Percentiles rank a stretch among this genome's conserved stretches.
Conservation (phyloP, 2,797 vertebrate genomes). For the Sylvia borin region DNA sequence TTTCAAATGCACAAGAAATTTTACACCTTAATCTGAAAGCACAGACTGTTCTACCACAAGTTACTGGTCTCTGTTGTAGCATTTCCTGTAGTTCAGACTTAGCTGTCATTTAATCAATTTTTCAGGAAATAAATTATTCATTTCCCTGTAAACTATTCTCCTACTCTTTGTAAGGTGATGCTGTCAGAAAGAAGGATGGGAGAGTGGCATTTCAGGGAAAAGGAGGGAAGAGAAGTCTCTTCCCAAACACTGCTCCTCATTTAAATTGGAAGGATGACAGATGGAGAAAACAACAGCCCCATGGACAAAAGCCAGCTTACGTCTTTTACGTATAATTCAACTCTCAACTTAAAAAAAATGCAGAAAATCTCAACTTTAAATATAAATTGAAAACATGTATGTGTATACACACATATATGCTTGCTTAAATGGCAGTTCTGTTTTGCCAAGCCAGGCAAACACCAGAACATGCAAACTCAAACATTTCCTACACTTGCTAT, state of each 20-base stretch:
- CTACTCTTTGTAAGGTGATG: not conserved
- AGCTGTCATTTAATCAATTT: not conserved
- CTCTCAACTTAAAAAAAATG: not conserved
- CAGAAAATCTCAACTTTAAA: not conserved
- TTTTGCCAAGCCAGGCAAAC: not conserved
- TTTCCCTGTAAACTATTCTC: not conserved
- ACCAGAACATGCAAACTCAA: not conserved
- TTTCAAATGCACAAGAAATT: not conserved
- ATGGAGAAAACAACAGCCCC: not conserved
- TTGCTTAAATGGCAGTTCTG: not conserved
- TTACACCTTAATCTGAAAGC: not conserved
- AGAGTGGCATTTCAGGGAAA: not conserved
- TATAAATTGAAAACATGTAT: not conserved
- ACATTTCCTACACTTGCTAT: not conserved
- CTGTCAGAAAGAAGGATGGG: not conserved
- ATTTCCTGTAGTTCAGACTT: not conserved
- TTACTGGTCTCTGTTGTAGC: not conserved
- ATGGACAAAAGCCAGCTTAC: not conserved
- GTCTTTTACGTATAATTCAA: not conserved
- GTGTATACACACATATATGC: no score
- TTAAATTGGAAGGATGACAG: not conserved
- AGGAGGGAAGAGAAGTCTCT: not conserved
- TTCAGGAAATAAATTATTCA: slow-evolving; percentile 51
- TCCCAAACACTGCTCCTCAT: not conserved
- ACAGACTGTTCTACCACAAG: not conserved